Percentiles rank a stretch among this genome's conserved stretches.
These are phyloP conservation scores for Oscheius myriophilus DNA, from an alignment of 2,888 invertebrate genomes.

Conservation along the genomic window DNA sequence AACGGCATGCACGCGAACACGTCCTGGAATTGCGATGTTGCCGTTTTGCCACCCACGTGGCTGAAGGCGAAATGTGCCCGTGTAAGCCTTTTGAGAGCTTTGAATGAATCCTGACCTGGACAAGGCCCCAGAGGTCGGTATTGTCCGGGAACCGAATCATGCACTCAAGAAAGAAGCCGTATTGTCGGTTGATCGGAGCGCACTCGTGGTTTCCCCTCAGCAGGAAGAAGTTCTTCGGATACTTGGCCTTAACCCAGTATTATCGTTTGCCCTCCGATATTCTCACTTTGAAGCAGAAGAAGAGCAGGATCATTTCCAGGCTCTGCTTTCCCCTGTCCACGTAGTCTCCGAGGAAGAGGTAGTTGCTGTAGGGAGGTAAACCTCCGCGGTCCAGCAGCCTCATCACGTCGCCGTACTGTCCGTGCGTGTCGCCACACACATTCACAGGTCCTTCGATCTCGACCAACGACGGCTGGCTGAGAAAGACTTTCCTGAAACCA, in stretches of 20 bases:
- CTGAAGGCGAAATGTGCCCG: not conserved
- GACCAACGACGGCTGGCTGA: not conserved
- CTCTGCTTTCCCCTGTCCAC: constrained; percentile 62
- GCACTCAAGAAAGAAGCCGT: constrained; percentile 18
- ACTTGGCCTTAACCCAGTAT: no score
- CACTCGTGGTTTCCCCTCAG: no score
- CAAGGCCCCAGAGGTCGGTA: not conserved
- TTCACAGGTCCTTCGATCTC: no score
- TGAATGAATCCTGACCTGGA: no score
- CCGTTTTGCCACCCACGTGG: not conserved
- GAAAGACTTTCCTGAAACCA: constrained; percentile 9
- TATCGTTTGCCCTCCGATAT: not conserved
- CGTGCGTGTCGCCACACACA: no score
- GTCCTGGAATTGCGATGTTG: constrained; percentile 17
- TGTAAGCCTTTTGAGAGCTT: no score
- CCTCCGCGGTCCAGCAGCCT: no score
- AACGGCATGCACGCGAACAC: constrained; percentile 38
- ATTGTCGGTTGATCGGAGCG: constrained; percentile 22
- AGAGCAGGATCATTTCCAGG: constrained; percentile 54
- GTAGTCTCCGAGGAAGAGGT: constrained; percentile 63
- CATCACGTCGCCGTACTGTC: no score
- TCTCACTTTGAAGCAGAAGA: constrained; percentile 53
- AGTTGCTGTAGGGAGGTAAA: no score
- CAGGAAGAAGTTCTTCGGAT: no score
- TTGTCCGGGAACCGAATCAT: not conserved